A percentile compares a stretch with the other conserved stretches of the same genome.
phyloP scores from a whole-genome alignment of 1,140 invertebrate species.

The Drosophila bocki region DNA sequence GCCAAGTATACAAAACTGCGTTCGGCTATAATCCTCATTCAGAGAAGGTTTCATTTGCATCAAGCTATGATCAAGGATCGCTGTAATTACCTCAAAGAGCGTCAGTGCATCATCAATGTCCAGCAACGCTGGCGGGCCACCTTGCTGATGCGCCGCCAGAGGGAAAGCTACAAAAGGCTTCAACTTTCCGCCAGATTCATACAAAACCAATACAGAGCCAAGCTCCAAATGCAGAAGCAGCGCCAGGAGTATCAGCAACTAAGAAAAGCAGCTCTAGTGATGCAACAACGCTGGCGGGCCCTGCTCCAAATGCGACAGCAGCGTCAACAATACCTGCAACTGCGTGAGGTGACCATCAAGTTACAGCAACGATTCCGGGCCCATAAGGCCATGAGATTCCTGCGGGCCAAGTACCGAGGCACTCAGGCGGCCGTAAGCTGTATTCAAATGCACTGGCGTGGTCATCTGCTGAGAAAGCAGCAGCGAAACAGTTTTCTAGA shows the following conservation, averaged over 20 bases:
- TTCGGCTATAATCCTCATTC: constrained; percentile 59
- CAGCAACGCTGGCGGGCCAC: constrained; percentile 61
- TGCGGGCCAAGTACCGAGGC: constrained; percentile 71
- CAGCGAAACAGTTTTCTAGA: constrained; percentile 34
- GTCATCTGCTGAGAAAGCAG: constrained; percentile 57
- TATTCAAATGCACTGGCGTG: constrained; percentile 85
- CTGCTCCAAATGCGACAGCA: constrained; percentile 47
- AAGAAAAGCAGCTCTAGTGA: constrained; percentile 31
- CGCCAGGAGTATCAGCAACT: constrained; percentile 49
- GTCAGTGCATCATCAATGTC: constrained; percentile 36
- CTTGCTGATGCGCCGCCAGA: constrained; percentile 18
- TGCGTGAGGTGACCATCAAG: constrained; percentile 62
- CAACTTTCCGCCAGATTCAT: constrained; percentile 11
- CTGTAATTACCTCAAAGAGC: constrained; percentile 54
- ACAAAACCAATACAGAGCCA: constrained; percentile 50
- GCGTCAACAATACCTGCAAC: constrained; percentile 42
- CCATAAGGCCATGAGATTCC: constrained; percentile 62
- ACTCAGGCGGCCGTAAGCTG: constrained; percentile 65
- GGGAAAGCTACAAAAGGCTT: constrained; percentile 14
- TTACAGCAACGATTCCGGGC: constrained; percentile 86
- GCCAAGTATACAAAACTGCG: constrained; percentile 16
- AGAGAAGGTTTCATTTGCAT: constrained; percentile 64
- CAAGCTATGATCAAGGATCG: constrained; percentile 43
- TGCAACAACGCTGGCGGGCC: constrained; percentile 66
- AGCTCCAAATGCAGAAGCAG: constrained; percentile 30